Evolutionary conservation across 2,113 vertebrate genomes (phyloP).

Genomic region (Hypomesus transpacificus): DNA sequence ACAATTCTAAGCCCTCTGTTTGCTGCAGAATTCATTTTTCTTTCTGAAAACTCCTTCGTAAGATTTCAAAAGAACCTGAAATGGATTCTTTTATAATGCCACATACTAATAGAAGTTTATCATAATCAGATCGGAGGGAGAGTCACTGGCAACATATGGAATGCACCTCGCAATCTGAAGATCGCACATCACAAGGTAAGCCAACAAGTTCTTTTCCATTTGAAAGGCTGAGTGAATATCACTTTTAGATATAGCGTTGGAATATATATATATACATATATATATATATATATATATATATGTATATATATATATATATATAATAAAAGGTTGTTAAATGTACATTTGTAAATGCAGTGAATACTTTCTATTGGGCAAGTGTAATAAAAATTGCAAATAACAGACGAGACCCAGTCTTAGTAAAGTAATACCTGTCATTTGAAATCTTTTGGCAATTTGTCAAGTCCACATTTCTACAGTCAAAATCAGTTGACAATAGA

Average conservation of each 20-base stretch:
- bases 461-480: neutral
- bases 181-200: conserved; percentile 40
- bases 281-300: conserved; percentile 3
- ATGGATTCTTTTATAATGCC: conserved; percentile 65
- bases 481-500: neutral
- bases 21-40: conserved; percentile 63
- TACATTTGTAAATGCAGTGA: conserved; percentile 42
- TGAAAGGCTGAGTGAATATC: conserved; percentile 56
- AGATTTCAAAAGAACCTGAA: conserved; percentile 67
- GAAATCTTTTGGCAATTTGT: neutral
- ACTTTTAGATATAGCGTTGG: conserved; percentile 35
- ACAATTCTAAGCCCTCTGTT: conserved; percentile 69
- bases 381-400: conserved; percentile 43
- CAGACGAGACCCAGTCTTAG: conserved; percentile 35
- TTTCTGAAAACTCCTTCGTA: conserved; percentile 51
- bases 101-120: conserved; percentile 68
- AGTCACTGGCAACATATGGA: conserved; percentile 79
- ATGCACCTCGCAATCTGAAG: conserved; percentile 78
- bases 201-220: conserved; percentile 42
- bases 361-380: conserved; percentile 19
- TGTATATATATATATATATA: conserved; percentile 17
- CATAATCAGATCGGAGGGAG: conserved; percentile 69
- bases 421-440: conserved; percentile 26
- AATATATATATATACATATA: conserved; percentile 23
- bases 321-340: conserved; percentile 47